Evolutionary conservation across 92 coral and sea anemone species (phyloP).

Genomic region (Chrysogorgia sp.): DNA sequence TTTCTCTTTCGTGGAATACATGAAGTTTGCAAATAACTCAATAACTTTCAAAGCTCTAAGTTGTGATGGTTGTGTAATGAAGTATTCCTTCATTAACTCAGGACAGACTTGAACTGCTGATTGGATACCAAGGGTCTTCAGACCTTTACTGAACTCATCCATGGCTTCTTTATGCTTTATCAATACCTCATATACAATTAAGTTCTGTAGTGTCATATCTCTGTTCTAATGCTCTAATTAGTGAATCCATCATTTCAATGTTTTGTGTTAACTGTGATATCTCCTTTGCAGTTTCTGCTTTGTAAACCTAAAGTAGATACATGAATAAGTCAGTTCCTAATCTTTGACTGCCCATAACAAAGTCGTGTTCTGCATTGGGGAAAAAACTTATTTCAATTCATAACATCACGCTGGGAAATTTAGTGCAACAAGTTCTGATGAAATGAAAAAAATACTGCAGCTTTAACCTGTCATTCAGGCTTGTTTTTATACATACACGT

Average conservation of each 20-base stretch:
- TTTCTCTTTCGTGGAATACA: too few species aligned
- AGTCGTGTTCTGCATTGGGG: too few species aligned
- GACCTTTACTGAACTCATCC: constrained; percentile 49
- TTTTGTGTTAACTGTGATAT: constrained; percentile 15
- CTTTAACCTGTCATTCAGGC: too few species aligned
- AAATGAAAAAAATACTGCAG: too few species aligned
- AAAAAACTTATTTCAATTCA: too few species aligned
- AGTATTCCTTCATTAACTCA: constrained; percentile 43
- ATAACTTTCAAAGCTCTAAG: constrained; percentile 7
- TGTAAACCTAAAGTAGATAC: constrained; percentile 39
- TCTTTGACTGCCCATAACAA: too few species aligned
- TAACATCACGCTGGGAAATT: too few species aligned
- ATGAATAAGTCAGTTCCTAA: too few species aligned
- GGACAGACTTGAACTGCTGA: constrained; percentile 40
- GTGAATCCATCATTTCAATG: constrained; percentile 39
- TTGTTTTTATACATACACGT: too few species aligned
- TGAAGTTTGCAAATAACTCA: constrained; percentile 1
- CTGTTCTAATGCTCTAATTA: constrained; percentile 47
- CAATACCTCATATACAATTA: constrained; percentile 33
- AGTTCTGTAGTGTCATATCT: constrained; percentile 45
- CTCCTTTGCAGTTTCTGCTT: constrained; percentile 35
- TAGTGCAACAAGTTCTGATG: too few species aligned
- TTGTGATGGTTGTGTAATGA: constrained; percentile 14
- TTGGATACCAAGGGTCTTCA: constrained; percentile 47
- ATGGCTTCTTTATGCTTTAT: constrained; percentile 49